phyloP scores from a whole-genome alignment of 2,113 vertebrate species.

The Oenanthe oenanthe region DNA sequence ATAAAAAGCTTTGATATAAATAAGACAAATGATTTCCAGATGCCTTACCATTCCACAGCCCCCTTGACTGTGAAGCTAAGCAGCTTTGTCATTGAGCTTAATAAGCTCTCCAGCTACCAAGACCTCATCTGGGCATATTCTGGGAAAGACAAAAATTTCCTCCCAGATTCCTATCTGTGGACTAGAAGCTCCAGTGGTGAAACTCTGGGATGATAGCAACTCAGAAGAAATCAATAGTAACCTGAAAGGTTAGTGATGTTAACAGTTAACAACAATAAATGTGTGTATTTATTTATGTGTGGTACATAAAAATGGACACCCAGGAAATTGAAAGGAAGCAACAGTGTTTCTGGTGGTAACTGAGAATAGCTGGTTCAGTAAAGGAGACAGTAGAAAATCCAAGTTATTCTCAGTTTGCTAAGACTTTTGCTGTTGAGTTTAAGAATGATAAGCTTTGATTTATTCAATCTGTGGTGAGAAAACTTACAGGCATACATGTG shows the following conservation, averaged over 20 bases:
- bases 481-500: neutral
- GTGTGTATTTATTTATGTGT: no score
- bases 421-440: neutral
- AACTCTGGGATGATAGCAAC: neutral
- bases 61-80: neutral
- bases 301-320: neutral
- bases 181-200: neutral
- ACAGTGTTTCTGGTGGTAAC: neutral
- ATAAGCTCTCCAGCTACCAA: neutral
- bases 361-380: neutral
- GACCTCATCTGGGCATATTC: neutral
- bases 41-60: neutral
- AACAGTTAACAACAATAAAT: neutral
- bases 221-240: neutral
- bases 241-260: neutral
- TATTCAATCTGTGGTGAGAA: neutral
- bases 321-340: neutral
- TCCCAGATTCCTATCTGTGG: neutral
- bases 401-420: neutral
- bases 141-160: neutral
- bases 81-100: neutral
- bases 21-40: constrained; percentile 33
- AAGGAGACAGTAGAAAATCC: neutral
- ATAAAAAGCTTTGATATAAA: constrained; percentile 14
- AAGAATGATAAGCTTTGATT: neutral